Evolutionary conservation across 2,888 invertebrate species (phyloP).

Genomic region (Ophion slaviceki): DNA sequence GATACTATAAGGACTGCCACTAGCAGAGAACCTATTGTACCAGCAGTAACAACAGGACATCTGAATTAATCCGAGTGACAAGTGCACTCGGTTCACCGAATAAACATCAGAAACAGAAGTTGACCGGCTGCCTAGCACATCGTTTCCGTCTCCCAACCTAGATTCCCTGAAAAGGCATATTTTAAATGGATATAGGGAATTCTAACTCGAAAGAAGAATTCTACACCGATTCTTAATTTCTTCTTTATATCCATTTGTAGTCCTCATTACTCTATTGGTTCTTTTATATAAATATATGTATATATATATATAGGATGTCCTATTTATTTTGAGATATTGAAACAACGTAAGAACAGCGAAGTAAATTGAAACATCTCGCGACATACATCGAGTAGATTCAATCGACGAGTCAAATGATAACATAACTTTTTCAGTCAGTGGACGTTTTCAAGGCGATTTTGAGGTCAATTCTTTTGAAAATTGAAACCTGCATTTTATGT

Average conservation of each 20-base stretch:
- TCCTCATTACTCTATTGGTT: too few relatives aligned
- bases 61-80: slow-evolving; percentile 80
- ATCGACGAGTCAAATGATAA: too few relatives aligned
- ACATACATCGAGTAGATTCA: too few relatives aligned
- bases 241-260: background rate
- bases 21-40: slow-evolving; percentile 37
- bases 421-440: too few relatives aligned
- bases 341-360: too few relatives aligned
- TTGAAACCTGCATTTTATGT: too few relatives aligned
- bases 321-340: too few relatives aligned
- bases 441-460: too few relatives aligned
- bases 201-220: background rate
- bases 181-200: slow-evolving; percentile 11
- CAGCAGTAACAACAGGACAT: slow-evolving; percentile 42
- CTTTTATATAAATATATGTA: too few relatives aligned
- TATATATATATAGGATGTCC: too few relatives aligned
- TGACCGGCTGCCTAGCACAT: slow-evolving; percentile 73
- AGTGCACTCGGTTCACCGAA: slow-evolving; percentile 77
- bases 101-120: slow-evolving; percentile 81
- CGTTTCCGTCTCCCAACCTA: slow-evolving; percentile 59
- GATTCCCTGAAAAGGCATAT: slow-evolving; percentile 39
- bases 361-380: too few relatives aligned
- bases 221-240: background rate
- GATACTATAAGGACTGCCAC: slow-evolving; percentile 54
- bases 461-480: too few relatives aligned